Percentiles rank a stretch among this genome's conserved stretches.
These are phyloP conservation scores for Thalassoma bifasciatum DNA, from an alignment of 2,113 vertebrate genomes.

Conservation along the genomic window DNA sequence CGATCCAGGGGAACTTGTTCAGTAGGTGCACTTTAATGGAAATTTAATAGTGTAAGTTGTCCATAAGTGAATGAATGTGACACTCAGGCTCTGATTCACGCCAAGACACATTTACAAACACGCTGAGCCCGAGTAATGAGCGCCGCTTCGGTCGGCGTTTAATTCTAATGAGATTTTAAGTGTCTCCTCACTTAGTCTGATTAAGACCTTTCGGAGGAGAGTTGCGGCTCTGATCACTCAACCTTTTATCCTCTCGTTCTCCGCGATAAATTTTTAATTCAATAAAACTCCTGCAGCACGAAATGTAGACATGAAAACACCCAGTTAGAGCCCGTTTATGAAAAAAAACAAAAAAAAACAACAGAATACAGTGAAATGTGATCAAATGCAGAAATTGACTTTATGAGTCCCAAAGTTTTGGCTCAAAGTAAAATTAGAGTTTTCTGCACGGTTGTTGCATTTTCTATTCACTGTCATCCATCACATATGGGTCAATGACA, in stretches of 20 bases:
- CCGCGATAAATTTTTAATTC: not conserved
- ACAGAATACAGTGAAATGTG: too few species aligned
- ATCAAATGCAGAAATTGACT: too few species aligned
- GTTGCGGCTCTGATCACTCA: not conserved
- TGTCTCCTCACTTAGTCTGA: slow-evolving; percentile 36
- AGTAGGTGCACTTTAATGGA: not conserved
- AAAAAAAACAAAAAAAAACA: not conserved
- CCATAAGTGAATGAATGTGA: slow-evolving; percentile 15
- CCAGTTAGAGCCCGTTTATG: not conserved
- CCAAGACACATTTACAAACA: slow-evolving; percentile 19
- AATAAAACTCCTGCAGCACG: not conserved
- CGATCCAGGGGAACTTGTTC: slow-evolving; percentile 7
- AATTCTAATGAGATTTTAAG: slow-evolving; percentile 46
- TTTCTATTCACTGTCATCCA: too few species aligned
- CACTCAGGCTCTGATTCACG: not conserved
- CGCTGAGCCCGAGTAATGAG: slow-evolving; percentile 25
- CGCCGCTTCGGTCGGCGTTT: slow-evolving; percentile 31
- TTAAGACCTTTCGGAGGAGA: slow-evolving; percentile 33
- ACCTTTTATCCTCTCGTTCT: not conserved
- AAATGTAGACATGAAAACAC: not conserved
- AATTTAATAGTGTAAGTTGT: not conserved
- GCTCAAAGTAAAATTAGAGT: too few species aligned
- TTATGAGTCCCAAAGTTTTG: too few species aligned
- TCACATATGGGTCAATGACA: too few species aligned
- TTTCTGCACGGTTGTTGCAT: too few species aligned